Evolutionary conservation across 1,140 invertebrate genomes (phyloP).

Genomic region (Apolygus lucorum): DNA sequence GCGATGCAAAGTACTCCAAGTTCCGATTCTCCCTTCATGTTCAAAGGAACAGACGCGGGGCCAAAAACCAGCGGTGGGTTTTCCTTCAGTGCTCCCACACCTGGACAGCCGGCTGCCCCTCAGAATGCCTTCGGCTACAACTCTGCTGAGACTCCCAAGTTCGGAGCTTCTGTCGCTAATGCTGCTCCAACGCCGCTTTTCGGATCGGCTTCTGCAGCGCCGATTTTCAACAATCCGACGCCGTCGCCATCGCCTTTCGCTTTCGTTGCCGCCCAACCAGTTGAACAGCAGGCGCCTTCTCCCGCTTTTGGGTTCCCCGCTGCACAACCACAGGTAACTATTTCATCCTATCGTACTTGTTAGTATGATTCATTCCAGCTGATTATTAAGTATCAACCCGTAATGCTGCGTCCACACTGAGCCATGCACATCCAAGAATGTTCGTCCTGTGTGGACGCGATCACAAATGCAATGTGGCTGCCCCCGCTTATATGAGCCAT

Average conservation of each 20-base stretch:
- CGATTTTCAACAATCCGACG: conserved; percentile 3
- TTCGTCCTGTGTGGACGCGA: no score
- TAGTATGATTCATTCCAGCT: no score
- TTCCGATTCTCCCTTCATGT: neutral
- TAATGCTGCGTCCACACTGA: no score
- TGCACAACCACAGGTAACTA: conserved; percentile 13
- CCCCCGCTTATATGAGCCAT: no score
- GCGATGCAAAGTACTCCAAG: neutral
- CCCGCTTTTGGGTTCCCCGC: conserved; percentile 14
- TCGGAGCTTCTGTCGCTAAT: no score
- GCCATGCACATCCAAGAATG: no score
- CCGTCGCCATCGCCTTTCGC: neutral
- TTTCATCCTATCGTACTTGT: no score
- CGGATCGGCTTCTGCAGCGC: neutral
- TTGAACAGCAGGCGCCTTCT: neutral
- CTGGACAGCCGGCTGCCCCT: neutral
- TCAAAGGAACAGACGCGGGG: neutral
- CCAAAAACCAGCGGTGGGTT: neutral
- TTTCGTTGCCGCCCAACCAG: conserved; percentile 4
- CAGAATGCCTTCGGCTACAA: neutral
- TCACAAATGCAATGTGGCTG: no score
- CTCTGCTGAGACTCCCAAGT: neutral
- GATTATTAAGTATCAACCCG: no score
- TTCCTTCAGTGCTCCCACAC: neutral
- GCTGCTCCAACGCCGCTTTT: neutral